Percentiles rank a stretch among this genome's conserved stretches.
phyloP scores from a whole-genome alignment of 1,140 invertebrate genomes.

The Drosophila neocordata region DNA sequence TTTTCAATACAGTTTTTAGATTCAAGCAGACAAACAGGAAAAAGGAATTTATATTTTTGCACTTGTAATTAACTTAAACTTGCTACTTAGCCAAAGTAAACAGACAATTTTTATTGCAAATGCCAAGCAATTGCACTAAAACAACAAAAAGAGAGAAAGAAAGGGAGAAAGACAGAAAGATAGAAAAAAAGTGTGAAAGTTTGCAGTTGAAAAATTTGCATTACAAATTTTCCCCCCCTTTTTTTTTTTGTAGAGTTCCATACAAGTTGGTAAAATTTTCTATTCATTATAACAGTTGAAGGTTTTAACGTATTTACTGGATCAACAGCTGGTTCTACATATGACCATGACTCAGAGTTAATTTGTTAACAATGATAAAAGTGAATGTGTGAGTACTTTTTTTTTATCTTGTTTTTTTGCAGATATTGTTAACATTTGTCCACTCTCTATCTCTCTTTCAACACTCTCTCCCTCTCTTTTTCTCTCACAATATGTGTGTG shows the following conservation, averaged over 20 bases:
- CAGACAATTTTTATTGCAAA: background rate
- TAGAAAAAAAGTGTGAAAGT: slow-evolving; percentile 3
- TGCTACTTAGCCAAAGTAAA: background rate
- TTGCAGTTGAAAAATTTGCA: background rate
- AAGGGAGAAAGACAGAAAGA: background rate
- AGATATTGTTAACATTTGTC: background rate
- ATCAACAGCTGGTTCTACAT: background rate
- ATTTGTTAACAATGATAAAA: background rate
- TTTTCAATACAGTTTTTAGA: background rate
- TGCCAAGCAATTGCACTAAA: background rate
- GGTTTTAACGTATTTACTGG: background rate
- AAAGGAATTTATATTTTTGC: background rate
- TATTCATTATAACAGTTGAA: background rate
- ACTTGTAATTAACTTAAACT: background rate
- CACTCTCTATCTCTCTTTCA: background rate
- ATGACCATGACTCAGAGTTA: background rate
- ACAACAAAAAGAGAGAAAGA: background rate
- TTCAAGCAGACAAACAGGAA: background rate
- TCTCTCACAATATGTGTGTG: slow-evolving; percentile 5
- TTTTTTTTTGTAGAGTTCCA: background rate
- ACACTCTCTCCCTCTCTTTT: background rate
- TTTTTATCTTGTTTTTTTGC: background rate
- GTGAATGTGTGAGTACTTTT: background rate
- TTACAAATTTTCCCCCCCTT: background rate
- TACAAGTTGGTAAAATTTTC: background rate